A percentile compares a stretch with the other conserved stretches of the same genome.
phyloP scores from a whole-genome alignment of 53 echinoderm and acorn worm species.

The Apostichopus leukothele region DNA sequence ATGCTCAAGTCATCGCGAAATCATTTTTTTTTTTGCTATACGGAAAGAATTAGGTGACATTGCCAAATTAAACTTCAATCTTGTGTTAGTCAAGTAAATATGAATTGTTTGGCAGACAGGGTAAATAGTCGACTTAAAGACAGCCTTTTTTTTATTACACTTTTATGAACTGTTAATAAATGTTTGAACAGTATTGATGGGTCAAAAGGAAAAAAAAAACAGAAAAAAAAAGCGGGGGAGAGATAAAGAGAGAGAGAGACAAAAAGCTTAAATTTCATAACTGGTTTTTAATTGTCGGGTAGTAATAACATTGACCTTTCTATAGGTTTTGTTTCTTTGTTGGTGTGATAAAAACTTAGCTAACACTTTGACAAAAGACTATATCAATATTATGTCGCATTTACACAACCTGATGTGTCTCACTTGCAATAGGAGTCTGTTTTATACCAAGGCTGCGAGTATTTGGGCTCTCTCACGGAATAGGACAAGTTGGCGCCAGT shows the following conservation, averaged over 20 bases:
- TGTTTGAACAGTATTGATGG: neutral
- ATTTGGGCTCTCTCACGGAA: constrained; percentile 3
- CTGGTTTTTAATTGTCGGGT: neutral
- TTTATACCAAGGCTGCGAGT: constrained; percentile 22
- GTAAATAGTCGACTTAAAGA: too few relatives aligned
- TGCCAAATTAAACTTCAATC: too few relatives aligned
- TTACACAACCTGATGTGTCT: neutral
- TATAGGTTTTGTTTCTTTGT: neutral
- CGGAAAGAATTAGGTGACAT: too few relatives aligned
- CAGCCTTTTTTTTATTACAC: neutral
- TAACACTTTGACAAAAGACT: constrained; percentile 17
- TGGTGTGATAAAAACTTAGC: constrained; percentile 9
- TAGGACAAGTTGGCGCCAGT: constrained; percentile 19
- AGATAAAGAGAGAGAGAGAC: too few relatives aligned
- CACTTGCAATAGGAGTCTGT: neutral
- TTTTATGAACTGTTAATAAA: neutral
- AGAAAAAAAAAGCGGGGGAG: too few relatives aligned
- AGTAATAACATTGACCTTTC: constrained; percentile 14
- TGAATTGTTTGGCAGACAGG: too few relatives aligned
- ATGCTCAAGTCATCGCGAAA: too few relatives aligned
- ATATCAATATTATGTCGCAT: constrained; percentile 34
- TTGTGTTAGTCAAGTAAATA: too few relatives aligned
- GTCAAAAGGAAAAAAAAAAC: neutral
- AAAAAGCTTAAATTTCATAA: neutral
- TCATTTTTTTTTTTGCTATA: too few relatives aligned